Percentiles rank a stretch among this genome's conserved stretches.
These are phyloP conservation scores for Leptinotarsa undecemlineata DNA, from an alignment of 1,140 invertebrate species.

Conservation along the genomic window DNA sequence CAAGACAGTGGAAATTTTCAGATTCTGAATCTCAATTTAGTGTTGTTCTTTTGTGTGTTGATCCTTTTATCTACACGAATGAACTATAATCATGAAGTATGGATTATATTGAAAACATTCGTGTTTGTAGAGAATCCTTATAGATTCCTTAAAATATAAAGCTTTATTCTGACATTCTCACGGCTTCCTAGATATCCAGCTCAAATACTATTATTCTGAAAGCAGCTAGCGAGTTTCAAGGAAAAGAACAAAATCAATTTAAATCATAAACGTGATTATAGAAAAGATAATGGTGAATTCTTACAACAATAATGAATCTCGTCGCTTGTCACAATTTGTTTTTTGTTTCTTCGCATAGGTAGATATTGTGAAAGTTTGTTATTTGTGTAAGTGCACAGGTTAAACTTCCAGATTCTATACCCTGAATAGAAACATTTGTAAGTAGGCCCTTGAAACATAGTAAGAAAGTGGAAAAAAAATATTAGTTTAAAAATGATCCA, in stretches of 20 bases:
- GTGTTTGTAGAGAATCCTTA: slow-evolving; percentile 22
- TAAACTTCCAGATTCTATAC: too few species aligned
- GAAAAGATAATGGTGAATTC: not conserved
- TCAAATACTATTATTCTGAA: not conserved
- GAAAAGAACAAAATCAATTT: slow-evolving; percentile 4
- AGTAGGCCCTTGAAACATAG: not conserved
- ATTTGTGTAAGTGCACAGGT: too few species aligned
- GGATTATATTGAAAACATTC: slow-evolving; percentile 7
- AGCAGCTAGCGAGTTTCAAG: not conserved
- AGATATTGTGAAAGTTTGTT: too few species aligned
- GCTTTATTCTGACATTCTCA: slow-evolving; percentile 13
- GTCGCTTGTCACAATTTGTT: too few species aligned
- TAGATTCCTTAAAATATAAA: slow-evolving; percentile 15
- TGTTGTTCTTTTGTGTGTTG: too few species aligned
- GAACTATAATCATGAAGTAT: too few species aligned
- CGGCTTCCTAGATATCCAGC: slow-evolving; percentile 25
- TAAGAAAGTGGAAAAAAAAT: not conserved
- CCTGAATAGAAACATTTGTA: not conserved
- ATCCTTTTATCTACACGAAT: too few species aligned
- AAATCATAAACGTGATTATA: not conserved
- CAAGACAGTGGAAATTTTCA: too few species aligned
- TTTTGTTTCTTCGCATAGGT: too few species aligned
- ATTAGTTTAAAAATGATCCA: not conserved
- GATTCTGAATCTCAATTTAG: too few species aligned
- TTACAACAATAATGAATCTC: not conserved